These are phyloP conservation scores for Chanos chanos DNA, from an alignment of 2,797 vertebrate species.

Conservation along the genomic window DNA sequence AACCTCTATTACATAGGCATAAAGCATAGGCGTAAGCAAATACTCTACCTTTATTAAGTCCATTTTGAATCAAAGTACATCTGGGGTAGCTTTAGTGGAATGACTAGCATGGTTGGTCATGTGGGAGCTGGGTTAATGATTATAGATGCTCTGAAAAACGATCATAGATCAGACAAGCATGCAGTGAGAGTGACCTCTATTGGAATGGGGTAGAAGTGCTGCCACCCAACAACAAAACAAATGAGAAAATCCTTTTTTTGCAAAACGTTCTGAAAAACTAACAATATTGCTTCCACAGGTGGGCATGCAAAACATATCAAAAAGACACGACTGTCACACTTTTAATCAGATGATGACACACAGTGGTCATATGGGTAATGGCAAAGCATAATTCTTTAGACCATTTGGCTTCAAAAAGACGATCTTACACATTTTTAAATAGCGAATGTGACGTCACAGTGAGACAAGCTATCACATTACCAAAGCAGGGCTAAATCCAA, in stretches of 20 bases:
- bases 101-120: no score
- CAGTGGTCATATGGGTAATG: conserved; percentile 1
- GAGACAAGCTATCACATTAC: conserved; percentile 16
- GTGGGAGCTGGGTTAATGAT: no score
- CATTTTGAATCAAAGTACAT: no score
- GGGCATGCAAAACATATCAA: not conserved
- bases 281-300: no score
- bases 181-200: conserved; percentile 25
- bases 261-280: no score
- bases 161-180: not conserved
- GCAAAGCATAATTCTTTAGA: conserved; percentile 4
- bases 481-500: not conserved
- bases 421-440: not conserved
- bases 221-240: not conserved
- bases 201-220: conserved; percentile 11
- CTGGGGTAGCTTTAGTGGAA: no score
- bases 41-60: not conserved
- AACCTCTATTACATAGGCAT: not conserved
- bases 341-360: not conserved
- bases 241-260: not conserved
- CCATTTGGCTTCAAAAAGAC: conserved; percentile 2
- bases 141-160: no score
- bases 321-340: not conserved
- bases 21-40: not conserved
- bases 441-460: conserved; percentile 12